Percentiles rank a stretch among this genome's conserved stretches.
These are phyloP conservation scores for Xylota segnis DNA, from an alignment of 2,888 invertebrate genomes.

Conservation along the genomic window DNA sequence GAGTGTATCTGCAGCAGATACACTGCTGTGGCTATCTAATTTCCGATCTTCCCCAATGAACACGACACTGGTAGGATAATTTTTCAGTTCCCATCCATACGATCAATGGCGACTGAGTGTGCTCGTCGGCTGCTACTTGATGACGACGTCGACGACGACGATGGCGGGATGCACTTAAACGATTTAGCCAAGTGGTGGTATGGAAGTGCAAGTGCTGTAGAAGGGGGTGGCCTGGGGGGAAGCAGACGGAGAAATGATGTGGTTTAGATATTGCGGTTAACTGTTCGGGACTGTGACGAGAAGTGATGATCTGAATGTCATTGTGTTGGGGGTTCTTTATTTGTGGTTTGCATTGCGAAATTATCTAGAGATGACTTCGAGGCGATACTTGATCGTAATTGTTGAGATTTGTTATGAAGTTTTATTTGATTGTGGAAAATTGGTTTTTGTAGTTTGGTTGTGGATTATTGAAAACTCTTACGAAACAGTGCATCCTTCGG, in stretches of 20 bases:
- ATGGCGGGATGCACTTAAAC: constrained; percentile 74
- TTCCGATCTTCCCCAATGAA: constrained; percentile 73
- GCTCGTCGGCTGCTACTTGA: constrained; percentile 57
- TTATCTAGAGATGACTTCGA: not conserved
- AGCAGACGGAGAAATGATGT: not conserved
- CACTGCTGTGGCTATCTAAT: constrained; percentile 58
- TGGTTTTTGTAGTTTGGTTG: not conserved
- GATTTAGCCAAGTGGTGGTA: constrained; percentile 67
- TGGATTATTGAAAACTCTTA: not conserved
- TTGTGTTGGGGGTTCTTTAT: not conserved
- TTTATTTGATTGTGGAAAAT: not conserved
- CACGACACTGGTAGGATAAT: constrained; percentile 62
- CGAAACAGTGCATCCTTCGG: not conserved
- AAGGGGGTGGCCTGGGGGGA: not conserved
- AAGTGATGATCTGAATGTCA: constrained; percentile 47
- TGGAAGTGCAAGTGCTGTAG: constrained; percentile 49
- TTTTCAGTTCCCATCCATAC: constrained; percentile 74
- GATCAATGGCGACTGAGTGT: constrained; percentile 63
- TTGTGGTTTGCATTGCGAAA: constrained; percentile 37
- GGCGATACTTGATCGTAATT: constrained; percentile 24
- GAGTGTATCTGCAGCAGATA: constrained; percentile 19
- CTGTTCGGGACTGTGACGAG: constrained; percentile 24
- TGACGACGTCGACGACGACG: constrained; percentile 51
- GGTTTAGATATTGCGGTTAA: constrained; percentile 57
- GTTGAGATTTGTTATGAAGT: constrained; percentile 22